Evolutionary conservation across 2,888 invertebrate genomes (phyloP), one percentile per base, ranked within the genome.

Genomic region (Callyntrura sp.): DNA sequence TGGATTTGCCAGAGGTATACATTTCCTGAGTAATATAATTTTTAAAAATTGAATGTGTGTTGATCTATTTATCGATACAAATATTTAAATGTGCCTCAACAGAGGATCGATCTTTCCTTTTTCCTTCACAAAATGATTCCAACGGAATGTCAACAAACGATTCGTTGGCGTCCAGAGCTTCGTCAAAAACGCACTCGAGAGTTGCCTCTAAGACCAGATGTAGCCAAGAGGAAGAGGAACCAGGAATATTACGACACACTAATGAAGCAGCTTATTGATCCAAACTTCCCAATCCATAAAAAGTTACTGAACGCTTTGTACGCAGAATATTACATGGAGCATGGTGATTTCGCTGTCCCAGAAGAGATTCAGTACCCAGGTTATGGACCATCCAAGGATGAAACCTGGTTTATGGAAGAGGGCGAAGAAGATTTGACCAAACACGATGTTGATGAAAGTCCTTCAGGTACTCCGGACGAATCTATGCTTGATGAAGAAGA

Each of bases 261-360:
- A 45, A 76, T 88, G 55, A 90, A 88, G 60, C 70, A 90, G 65
- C 68, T 91, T 4, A 35, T 91, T 4, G 85, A 88, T 86, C 86
- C 88, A 17, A 62, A 85, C 12, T 82, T 78, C 35, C 91, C 91
- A 4, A 68, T 91, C 1, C 79, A 78, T 17, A 85, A 88, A 51
- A 90, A 88, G 51, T 60, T 91, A 8, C 45, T 91, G n/a, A 88
- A 86, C 25, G 82, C 90, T 5, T 60, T 91, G 25, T 88, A 88
- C n/a, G 88, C 91, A 12, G 88, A 90, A 45, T 88, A 70, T 48
- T 90, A 73, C 73, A 88, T 90, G 88, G 88, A 90, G 48, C 90
- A 90, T 35, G 90, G 90, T 35, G 60, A 88, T 62, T 90, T 90
- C 79, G 51, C 55, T 9, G 88, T 90, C 17, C 90, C 90, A 45